Conservation (phyloP, 2,113 vertebrate genomes). For the Crocuta crocuta region DNA sequence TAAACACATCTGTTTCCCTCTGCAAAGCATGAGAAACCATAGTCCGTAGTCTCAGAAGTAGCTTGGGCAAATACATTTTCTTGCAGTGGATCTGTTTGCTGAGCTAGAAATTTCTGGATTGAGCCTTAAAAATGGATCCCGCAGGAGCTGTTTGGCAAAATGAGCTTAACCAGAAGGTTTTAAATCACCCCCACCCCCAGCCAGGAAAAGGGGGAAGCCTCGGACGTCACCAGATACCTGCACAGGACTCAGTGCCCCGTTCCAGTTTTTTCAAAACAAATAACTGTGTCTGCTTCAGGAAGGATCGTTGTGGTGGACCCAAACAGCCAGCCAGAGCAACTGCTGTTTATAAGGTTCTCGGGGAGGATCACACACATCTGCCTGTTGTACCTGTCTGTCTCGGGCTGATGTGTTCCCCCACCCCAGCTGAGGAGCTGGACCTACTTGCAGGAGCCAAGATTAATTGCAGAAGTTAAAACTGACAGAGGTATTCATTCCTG, state of each 20-base stretch:
- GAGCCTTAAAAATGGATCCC: slow-evolving; percentile 64
- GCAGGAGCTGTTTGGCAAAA: slow-evolving; percentile 67
- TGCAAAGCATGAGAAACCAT: neutral
- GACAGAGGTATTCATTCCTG: neutral
- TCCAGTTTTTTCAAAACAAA: slow-evolving; percentile 43
- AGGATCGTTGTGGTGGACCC: neutral
- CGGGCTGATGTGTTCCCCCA: neutral
- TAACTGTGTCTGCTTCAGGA: neutral
- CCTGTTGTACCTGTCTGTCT: neutral
- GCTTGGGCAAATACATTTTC: slow-evolving; percentile 39
- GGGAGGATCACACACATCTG: neutral
- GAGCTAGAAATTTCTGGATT: slow-evolving; percentile 71
- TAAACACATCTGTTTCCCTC: slow-evolving; percentile 1
- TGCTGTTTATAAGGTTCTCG: neutral
- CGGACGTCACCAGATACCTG: neutral
- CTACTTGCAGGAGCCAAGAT: neutral
- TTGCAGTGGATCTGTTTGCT: slow-evolving; percentile 67
- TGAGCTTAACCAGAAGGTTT: slow-evolving; percentile 70
- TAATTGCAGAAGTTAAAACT: neutral
- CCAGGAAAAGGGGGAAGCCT: neutral
- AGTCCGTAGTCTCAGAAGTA: slow-evolving; percentile 17
- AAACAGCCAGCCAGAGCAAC: neutral
- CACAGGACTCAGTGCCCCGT: neutral
- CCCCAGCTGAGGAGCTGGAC: neutral
- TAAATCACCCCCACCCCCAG: slow-evolving; percentile 35